phyloP scores from a whole-genome alignment of 2,888 invertebrate species.

The Galeopsomyia nigrocyanea region DNA sequence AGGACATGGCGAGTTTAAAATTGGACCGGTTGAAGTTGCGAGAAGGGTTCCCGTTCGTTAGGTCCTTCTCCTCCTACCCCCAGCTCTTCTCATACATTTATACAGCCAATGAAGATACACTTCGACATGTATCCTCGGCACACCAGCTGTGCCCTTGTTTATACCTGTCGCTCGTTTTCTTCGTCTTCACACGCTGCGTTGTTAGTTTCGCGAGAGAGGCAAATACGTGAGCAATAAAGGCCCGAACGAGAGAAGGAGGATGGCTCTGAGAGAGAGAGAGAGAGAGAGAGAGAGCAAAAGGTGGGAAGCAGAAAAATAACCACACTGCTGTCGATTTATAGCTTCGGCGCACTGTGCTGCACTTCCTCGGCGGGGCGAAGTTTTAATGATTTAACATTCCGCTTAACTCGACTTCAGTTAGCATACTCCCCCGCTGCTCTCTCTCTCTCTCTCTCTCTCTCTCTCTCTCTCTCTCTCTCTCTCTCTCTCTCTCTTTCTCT shows the following conservation, averaged over 20 bases:
- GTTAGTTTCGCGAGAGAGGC: not conserved
- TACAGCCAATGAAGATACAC: constrained; percentile 30
- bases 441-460: too few species aligned
- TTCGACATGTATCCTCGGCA: constrained; percentile 4
- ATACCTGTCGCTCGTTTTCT: constrained; percentile 35
- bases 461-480: too few species aligned
- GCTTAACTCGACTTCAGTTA: constrained; percentile 23
- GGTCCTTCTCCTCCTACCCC: too few species aligned
- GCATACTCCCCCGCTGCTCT: constrained; percentile 9
- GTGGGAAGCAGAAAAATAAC: constrained; percentile 40
- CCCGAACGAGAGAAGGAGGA: constrained; percentile 9
- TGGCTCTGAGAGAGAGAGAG: not conserved
- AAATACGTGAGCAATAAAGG: not conserved
- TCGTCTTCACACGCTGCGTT: constrained; percentile 23
- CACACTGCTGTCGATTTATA: constrained; percentile 43
- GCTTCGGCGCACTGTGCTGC: constrained; percentile 23
- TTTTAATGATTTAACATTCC: constrained; percentile 46
- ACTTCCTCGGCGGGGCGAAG: constrained; percentile 41
- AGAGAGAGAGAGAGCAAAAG: constrained; percentile 24
- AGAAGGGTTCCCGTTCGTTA: constrained; percentile 11
- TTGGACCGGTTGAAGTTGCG: constrained; percentile 33
- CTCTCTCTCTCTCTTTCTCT: constrained; percentile 6
- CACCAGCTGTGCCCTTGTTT: constrained; percentile 19
- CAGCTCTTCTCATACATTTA: too few species aligned
- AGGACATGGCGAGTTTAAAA: constrained; percentile 31